A percentile compares a stretch with the other conserved stretches of the same genome.
These are phyloP conservation scores for Chiloscyllium plagiosum DNA, from an alignment of 2,113 vertebrate species.

Conservation along the genomic window DNA sequence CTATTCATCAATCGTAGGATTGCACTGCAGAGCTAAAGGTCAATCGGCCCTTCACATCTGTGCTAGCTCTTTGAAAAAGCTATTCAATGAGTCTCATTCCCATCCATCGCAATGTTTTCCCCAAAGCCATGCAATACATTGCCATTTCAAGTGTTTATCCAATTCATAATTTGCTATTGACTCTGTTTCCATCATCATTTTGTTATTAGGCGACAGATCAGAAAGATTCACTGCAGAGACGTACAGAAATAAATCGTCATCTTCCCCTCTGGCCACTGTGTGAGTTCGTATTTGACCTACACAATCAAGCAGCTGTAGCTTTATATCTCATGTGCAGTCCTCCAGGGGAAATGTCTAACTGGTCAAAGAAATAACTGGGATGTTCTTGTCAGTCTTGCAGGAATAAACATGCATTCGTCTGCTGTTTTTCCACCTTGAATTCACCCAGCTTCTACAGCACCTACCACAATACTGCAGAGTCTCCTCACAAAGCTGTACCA, in stretches of 20 bases:
- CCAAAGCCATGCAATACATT: neutral
- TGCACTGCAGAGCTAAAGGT: neutral
- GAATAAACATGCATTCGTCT: neutral
- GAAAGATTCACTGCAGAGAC: neutral
- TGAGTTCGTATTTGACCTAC: neutral
- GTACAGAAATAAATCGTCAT: neutral
- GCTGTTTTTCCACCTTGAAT: neutral
- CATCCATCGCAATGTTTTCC: neutral
- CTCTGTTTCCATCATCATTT: neutral
- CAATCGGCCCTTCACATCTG: neutral
- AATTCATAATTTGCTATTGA: neutral
- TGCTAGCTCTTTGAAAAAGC: neutral
- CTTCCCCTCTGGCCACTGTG: neutral
- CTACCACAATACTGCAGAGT: neutral
- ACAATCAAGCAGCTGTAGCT: neutral
- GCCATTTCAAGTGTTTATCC: neutral
- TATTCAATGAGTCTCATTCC: neutral
- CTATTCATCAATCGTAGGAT: neutral
- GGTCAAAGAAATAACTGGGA: neutral
- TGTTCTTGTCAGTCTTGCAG: neutral
- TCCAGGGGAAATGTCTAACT: neutral
- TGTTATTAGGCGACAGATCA: neutral
- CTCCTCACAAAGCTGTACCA: neutral
- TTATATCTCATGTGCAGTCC: neutral
- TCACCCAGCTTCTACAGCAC: neutral